These are phyloP conservation scores for Sinohyriopsis cumingii DNA, from an alignment of 2,888 invertebrate genomes.

Conservation along the genomic window DNA sequence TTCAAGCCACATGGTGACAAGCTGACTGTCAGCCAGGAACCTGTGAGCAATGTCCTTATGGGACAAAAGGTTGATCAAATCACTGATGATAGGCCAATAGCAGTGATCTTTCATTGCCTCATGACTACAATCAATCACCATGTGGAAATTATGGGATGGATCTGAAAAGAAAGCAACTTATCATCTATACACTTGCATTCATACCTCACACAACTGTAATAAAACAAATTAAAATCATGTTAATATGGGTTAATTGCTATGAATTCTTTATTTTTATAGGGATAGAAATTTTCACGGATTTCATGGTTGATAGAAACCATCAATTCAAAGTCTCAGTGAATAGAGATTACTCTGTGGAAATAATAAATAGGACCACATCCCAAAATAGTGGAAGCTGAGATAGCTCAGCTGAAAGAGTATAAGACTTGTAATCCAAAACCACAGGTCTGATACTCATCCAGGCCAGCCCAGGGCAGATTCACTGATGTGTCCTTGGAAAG, in stretches of 20 bases:
- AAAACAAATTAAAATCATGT: background rate
- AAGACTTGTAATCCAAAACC: too few species aligned
- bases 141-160: conserved; percentile 81
- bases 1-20: conserved; percentile 97
- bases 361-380: too few species aligned
- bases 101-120: conserved; percentile 97
- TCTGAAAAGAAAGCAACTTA: conserved; percentile 27
- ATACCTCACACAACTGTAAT: background rate
- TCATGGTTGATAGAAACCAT: too few species aligned
- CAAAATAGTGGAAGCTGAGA: too few species aligned
- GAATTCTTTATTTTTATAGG: background rate
- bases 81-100: conserved; percentile 98
- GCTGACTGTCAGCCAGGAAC: conserved; percentile 86
- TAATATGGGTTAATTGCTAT: background rate
- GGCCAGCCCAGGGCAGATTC: too few species aligned
- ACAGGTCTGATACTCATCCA: too few species aligned
- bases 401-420: too few species aligned
- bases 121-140: conserved; percentile 92
- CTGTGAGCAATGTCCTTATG: conserved; percentile 92
- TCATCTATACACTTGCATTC: background rate
- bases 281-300: too few species aligned
- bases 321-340: too few species aligned
- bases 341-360: too few species aligned
- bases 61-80: conserved; percentile 95
- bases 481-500: too few species aligned